Percentiles rank a stretch among this genome's conserved stretches.
These are phyloP conservation scores for Mesodorylaimus sp. DNA, from an alignment of 2,888 invertebrate genomes.

Conservation along the genomic window DNA sequence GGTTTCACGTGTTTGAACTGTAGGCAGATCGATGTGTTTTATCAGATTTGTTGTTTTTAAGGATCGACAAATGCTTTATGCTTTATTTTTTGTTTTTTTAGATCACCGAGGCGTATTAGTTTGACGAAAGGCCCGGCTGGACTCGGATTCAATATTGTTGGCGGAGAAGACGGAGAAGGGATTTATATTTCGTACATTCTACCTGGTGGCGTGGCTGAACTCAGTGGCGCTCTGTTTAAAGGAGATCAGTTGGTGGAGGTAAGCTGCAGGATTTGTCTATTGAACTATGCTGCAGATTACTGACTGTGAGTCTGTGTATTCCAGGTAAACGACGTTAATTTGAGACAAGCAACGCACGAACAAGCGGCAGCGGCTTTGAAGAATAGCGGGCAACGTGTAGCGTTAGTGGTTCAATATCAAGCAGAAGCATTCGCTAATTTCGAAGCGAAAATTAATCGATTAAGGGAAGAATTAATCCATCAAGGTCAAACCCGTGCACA, in stretches of 20 bases:
- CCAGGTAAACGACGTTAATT: slow-evolving; percentile 59
- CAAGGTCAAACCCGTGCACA: slow-evolving; percentile 4
- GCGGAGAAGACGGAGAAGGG: slow-evolving; percentile 96
- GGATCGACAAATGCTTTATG: too few relatives aligned
- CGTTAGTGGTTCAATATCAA: slow-evolving; percentile 76
- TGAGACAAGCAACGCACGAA: slow-evolving; percentile 83
- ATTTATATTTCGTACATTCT: slow-evolving; percentile 94
- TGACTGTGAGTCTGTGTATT: too few relatives aligned
- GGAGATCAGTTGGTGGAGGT: slow-evolving; percentile 11
- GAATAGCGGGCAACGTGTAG: slow-evolving; percentile 60
- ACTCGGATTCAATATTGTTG: slow-evolving; percentile 96
- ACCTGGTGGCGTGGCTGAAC: slow-evolving; percentile 92
- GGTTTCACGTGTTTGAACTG: too few relatives aligned
- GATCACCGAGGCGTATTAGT: slow-evolving; percentile 63
- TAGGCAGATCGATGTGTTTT: too few relatives aligned
- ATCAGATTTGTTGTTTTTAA: too few relatives aligned
- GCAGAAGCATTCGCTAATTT: slow-evolving; percentile 90
- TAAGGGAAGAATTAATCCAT: slow-evolving; percentile 62
- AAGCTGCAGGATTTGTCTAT: background rate
- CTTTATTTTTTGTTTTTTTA: too few relatives aligned
- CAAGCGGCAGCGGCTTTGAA: slow-evolving; percentile 79
- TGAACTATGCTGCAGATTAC: too few relatives aligned
- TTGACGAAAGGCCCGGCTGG: slow-evolving; percentile 73
- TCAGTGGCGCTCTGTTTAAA: slow-evolving; percentile 44
- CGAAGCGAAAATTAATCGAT: slow-evolving; percentile 91